Base-by-base conservation (phyloP, 2,797 vertebrate species). In the Sebastes glaucus region DNA sequence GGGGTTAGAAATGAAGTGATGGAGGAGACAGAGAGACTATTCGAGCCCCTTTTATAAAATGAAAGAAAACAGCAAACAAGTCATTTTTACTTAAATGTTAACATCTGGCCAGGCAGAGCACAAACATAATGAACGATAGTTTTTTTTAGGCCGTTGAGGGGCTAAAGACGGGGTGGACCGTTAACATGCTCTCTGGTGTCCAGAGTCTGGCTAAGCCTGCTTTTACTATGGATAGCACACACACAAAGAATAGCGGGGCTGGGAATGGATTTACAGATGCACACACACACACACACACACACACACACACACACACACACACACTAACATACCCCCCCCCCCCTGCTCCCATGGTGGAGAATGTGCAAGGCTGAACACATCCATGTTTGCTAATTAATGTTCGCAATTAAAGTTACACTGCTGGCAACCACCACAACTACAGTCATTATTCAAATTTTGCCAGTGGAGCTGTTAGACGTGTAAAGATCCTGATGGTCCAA, bases 151-250 rank as follows among this genome's bases (percentile, higher is more conserved):
- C 65, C 33, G 70, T 57, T 72, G 16, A 70, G 35, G 16, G 80
- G 53, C 71, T 59, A 11, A 65, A 82, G 73, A 81, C 6, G 7
- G 30, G 70, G 20, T 61, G 6, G 46, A 59, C 57, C 60, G 73
- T 81, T 23, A 59, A 81, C 82, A 59, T 60, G 52, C 72, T 25
- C 66, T 74, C 75, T 62, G 30, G 53, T 77, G 84, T 78, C 55
- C 35, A 30, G 60, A 77, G 71, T 35, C 32, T 27, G 79, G 23
- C 23, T 87, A 76, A 88, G 81, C 87, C 84, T 46, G 69, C 30
- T 80, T 88, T 87, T 89, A 86, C 86, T 85, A 76, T 83, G 85
- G 63, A 71, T 9, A 49, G 55, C 66, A 67, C 71, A 83, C 71
- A 52, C 78, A 71, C 46, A 78, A 5, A 74, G 59, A 77, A 61